phyloP scores from a whole-genome alignment of 1,140 invertebrate species.

The Palaemon carinicauda region DNA sequence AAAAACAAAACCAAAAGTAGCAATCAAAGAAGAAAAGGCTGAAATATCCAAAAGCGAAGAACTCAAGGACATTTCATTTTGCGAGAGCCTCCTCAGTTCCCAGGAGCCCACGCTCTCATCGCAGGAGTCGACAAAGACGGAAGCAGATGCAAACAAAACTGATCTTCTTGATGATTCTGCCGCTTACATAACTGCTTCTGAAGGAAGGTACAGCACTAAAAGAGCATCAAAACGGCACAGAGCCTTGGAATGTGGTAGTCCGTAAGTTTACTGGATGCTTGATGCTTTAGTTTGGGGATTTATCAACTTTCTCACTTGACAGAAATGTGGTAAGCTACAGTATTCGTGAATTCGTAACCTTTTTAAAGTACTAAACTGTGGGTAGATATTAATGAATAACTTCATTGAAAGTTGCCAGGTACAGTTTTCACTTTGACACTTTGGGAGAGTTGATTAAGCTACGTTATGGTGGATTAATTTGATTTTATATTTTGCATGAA shows the following conservation, averaged over 20 bases:
- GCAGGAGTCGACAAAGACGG: conserved; percentile 19
- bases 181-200: conserved; percentile 54
- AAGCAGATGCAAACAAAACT: conserved; percentile 18
- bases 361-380: too few relatives aligned
- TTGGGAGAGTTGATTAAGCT: too few relatives aligned
- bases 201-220: conserved; percentile 38
- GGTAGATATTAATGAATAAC: too few relatives aligned
- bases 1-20: neutral
- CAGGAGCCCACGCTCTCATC: neutral
- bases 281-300: neutral
- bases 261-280: conserved; percentile 12
- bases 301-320: neutral
- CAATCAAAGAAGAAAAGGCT: neutral
- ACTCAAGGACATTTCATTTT: conserved; percentile 25
- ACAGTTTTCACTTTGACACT: too few relatives aligned
- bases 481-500: too few relatives aligned
- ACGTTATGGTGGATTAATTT: too few relatives aligned
- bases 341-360: too few relatives aligned
- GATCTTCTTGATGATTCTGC: conserved; percentile 49
- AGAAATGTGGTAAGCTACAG: too few relatives aligned
- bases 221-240: neutral
- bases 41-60: neutral
- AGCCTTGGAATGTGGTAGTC: neutral
- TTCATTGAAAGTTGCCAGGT: too few relatives aligned
- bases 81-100: conserved; percentile 33